These are phyloP conservation scores for Chionis minor DNA, from an alignment of 2,113 vertebrate genomes.

Conservation along the genomic window DNA sequence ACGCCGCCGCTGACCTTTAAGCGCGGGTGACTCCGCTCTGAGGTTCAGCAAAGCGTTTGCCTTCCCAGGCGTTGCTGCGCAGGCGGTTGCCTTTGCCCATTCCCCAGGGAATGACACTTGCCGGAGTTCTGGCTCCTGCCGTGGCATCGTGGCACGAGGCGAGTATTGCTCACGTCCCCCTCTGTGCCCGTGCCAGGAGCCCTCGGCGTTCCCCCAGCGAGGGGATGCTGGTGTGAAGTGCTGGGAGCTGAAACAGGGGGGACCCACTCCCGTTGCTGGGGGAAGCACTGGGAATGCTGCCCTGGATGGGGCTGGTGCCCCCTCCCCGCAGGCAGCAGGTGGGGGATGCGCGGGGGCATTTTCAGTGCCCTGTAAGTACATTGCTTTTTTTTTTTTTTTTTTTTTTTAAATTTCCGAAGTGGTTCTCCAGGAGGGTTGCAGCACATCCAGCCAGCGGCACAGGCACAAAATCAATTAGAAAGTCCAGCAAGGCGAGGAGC, in stretches of 20 bases:
- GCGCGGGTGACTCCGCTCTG: neutral
- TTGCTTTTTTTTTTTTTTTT: conserved; percentile 28
- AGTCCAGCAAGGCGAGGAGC: neutral
- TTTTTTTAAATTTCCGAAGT: conserved; percentile 48
- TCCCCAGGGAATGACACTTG: neutral
- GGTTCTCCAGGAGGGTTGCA: conserved; percentile 7
- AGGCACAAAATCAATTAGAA: conserved; percentile 39
- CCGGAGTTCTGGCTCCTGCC: neutral
- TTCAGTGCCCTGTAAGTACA: conserved; percentile 2
- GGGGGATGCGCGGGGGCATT: neutral
- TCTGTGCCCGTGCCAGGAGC: rapidly evolving
- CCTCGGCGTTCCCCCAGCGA: rapidly evolving
- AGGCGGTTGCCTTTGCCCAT: neutral
- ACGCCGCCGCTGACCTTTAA: conserved; percentile 52
- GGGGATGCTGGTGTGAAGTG: rapidly evolving
- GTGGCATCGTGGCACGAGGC: rapidly evolving
- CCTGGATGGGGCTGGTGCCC: neutral
- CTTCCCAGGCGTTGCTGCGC: neutral
- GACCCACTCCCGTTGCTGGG: rapidly evolving
- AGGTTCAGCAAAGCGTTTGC: neutral
- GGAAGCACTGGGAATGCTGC: neutral
- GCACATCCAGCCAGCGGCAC: neutral
- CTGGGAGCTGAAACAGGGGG: neutral
- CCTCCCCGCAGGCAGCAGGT: neutral
- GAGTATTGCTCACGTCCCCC: neutral